Conservation (phyloP, 2,888 invertebrate genomes). For the Cistogaster globosa region DNA sequence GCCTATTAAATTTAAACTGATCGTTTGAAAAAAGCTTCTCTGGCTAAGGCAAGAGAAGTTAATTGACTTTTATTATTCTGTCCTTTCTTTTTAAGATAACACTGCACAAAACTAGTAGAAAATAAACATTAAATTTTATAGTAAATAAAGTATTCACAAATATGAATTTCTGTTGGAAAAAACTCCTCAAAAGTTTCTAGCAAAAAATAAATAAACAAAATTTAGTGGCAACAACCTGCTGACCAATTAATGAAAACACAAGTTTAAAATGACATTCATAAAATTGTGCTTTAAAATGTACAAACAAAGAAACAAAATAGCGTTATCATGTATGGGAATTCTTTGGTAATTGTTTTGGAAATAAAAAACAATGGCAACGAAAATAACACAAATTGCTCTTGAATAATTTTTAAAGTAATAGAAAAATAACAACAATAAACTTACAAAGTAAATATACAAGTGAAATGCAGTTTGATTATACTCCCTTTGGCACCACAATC, state of each 20-base stretch:
- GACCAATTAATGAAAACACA: conserved; percentile 36
- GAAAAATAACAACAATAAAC: conserved; percentile 39
- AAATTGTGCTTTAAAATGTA: conserved; percentile 38
- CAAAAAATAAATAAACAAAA: too few species aligned
- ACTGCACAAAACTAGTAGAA: too few species aligned
- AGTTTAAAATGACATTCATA: conserved; percentile 57
- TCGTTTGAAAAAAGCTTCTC: too few species aligned
- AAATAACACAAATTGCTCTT: conserved; percentile 55
- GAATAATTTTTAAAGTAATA: conserved; percentile 49
- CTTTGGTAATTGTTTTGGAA: conserved; percentile 52
- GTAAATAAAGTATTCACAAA: too few species aligned
- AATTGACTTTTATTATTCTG: too few species aligned
- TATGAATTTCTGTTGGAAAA: too few species aligned
- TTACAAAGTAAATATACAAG: conserved; percentile 49
- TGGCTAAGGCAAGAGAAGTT: too few species aligned
- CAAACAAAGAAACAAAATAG: neutral
- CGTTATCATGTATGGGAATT: conserved; percentile 48
- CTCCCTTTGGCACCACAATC: conserved; percentile 61
- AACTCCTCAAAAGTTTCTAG: too few species aligned
- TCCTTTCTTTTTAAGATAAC: too few species aligned
- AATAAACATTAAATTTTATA: too few species aligned
- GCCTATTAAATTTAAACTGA: too few species aligned
- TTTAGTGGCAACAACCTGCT: conserved; percentile 38
- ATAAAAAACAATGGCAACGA: conserved; percentile 25
- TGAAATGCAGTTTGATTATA: conserved; percentile 56